A percentile compares a stretch with the other conserved stretches of the same genome.
Evolutionary conservation across 2,113 vertebrate genomes (phyloP).

Genomic region (Tonatia bakeri): DNA sequence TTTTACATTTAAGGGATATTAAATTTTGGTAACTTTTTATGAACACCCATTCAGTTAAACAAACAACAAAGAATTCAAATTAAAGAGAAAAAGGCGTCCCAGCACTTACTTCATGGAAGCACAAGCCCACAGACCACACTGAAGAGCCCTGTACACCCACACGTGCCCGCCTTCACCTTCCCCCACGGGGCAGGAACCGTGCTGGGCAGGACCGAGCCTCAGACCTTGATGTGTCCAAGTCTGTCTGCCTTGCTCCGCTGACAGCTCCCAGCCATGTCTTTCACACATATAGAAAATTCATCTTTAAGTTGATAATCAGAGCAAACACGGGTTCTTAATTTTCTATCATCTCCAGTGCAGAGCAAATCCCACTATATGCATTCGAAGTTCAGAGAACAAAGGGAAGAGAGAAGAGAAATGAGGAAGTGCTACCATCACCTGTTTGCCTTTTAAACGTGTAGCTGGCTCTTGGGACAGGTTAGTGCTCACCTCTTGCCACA

Average conservation of each 20-base stretch:
- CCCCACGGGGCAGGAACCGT: background rate
- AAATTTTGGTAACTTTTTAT: background rate
- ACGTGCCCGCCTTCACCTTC: fast-evolving
- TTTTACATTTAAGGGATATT: background rate
- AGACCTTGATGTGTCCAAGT: fast-evolving
- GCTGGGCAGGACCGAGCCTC: background rate
- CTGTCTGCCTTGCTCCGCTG: no score
- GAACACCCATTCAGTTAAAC: background rate
- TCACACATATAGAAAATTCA: background rate
- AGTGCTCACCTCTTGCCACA: background rate
- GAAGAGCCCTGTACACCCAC: fast-evolving
- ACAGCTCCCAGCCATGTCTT: background rate
- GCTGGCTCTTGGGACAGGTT: no score
- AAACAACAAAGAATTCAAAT: background rate
- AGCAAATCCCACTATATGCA: background rate
- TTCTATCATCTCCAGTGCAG: background rate
- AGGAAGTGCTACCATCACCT: background rate
- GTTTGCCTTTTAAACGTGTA: background rate
- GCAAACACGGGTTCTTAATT: background rate
- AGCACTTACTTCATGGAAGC: background rate
- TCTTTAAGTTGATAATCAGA: background rate
- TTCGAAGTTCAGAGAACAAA: background rate
- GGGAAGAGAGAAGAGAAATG: background rate
- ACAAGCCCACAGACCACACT: no score
- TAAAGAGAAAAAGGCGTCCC: background rate